Base-by-base conservation (phyloP, 1,140 invertebrate species). In the Babylonia areolata region DNA sequence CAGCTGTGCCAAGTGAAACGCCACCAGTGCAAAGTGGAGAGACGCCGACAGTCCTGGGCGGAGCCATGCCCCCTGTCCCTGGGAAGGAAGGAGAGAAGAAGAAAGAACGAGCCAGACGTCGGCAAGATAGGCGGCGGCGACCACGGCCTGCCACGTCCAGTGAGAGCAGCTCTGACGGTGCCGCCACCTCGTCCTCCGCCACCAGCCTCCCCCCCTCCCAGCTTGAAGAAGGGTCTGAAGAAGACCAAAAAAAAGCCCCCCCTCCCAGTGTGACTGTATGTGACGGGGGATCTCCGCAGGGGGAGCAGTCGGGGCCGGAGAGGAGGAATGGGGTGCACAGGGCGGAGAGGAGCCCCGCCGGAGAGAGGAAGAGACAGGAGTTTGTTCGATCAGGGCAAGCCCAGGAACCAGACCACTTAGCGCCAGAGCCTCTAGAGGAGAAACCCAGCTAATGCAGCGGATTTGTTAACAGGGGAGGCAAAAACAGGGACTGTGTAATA, bases 161-260 rank as follows among this genome's bases (percentile, higher is more conserved):
- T 33, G 82, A 84, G 69, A 75, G 82, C 40, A 73, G 82, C 64
- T 31, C 58, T 12, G 37, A 71, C 82, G 46, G 39, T 40, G 39
- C 17, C 9, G 58, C 37, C 81, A 64, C 6, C 33, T 33, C 40
- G n/a, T n/a, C 64, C n/a, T 40, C 35, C 17, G 31, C 82, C 33
- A 23, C 58, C 82, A 71, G 64, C 46, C 6, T 31, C 37, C 12
- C 40, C 37, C 12, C 28, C 69, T 23, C 82, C 0, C 42, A 51
- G 46, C 9, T n/a, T 15, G 78, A 31, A 39, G 69, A 5, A 12
- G 20, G 23, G 20, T 28, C 35, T 28, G 81, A 82, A 11, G 81
- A 71, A 75, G 82, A 37, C 64, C 46, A 84, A 84, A 84, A 84
- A 84, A 84, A 84, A 84, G 23, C 35, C 39, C 82, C 82, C 33